Conservation (phyloP, 1,140 invertebrate species). For the Drosophila sp. region DNA sequence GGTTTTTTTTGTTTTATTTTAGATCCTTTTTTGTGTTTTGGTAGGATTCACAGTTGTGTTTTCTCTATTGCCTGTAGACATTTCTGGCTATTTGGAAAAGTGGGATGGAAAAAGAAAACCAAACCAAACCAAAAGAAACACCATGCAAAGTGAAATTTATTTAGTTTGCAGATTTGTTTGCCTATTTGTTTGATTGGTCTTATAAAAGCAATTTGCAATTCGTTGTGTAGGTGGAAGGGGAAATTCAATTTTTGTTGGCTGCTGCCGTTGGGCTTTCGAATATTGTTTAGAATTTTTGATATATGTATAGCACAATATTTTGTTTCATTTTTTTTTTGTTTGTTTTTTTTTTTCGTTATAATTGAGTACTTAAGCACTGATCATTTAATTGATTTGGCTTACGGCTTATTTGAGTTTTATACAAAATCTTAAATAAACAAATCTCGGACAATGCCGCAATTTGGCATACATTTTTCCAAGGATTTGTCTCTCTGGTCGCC, state of each 20-base stretch:
- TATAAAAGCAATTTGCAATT: slow-evolving; percentile 38
- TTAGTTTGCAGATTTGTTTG: slow-evolving; percentile 38
- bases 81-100: slow-evolving; percentile 6
- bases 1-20: neutral
- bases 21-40: slow-evolving; percentile 9
- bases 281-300: slow-evolving; percentile 12
- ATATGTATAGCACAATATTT: slow-evolving; percentile 7
- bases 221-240: neutral
- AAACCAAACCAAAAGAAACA: neutral
- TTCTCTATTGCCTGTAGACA: slow-evolving; percentile 8
- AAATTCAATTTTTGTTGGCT: slow-evolving; percentile 28
- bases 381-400: slow-evolving; percentile 19
- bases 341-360: neutral
- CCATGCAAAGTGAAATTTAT: slow-evolving; percentile 37
- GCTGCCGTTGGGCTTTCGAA: slow-evolving; percentile 8
- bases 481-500: neutral
- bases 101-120: neutral
- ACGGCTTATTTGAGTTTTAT: neutral
- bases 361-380: slow-evolving; percentile 14
- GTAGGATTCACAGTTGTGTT: slow-evolving; percentile 14
- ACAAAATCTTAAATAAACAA: neutral
- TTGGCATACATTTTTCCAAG: neutral
- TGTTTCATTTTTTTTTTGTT: slow-evolving; percentile 5
- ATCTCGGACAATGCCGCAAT: slow-evolving; percentile 9
- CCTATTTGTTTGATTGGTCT: slow-evolving; percentile 51